Evolutionary conservation across 2,888 invertebrate genomes (phyloP).

Genomic region (Polydrusus cervinus): DNA sequence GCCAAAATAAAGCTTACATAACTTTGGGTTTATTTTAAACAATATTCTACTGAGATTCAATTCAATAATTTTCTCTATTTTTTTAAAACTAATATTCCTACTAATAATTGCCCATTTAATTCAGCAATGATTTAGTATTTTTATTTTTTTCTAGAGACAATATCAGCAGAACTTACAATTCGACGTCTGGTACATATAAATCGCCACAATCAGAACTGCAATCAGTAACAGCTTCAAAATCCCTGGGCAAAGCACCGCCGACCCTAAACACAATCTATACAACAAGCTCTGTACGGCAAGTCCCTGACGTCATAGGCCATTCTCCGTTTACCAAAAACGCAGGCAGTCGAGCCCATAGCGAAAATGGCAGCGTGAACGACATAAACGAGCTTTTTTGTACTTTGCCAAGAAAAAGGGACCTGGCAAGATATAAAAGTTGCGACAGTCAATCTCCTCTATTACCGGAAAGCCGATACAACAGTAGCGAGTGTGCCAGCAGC

Average conservation of each 20-base stretch:
- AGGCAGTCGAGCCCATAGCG: constrained; percentile 65
- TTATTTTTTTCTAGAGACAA: constrained; percentile 71
- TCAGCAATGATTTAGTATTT: constrained; percentile 56
- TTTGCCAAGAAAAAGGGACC: constrained; percentile 73
- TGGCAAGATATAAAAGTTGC: constrained; percentile 69
- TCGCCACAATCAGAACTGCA: constrained; percentile 73
- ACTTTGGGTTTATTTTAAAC: too few relatives aligned
- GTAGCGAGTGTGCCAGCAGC: constrained; percentile 77
- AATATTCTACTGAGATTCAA: too few relatives aligned
- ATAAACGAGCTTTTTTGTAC: constrained; percentile 76
- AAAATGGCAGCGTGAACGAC: constrained; percentile 68
- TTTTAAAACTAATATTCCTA: too few relatives aligned
- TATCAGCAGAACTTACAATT: constrained; percentile 68
- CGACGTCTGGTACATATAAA: constrained; percentile 68
- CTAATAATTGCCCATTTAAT: neutral
- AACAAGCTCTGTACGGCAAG: constrained; percentile 55
- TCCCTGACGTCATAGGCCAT: constrained; percentile 68
- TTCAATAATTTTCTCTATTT: too few relatives aligned
- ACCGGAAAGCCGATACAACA: constrained; percentile 81
- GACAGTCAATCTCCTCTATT: constrained; percentile 85
- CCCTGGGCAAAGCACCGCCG: constrained; percentile 8
- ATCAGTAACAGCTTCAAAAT: constrained; percentile 64
- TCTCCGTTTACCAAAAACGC: constrained; percentile 59
- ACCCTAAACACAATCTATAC: constrained; percentile 48
- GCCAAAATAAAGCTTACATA: too few relatives aligned